Evolutionary conservation across 2,888 invertebrate genomes (phyloP).

Genomic region (Azorinus chamasolen): DNA sequence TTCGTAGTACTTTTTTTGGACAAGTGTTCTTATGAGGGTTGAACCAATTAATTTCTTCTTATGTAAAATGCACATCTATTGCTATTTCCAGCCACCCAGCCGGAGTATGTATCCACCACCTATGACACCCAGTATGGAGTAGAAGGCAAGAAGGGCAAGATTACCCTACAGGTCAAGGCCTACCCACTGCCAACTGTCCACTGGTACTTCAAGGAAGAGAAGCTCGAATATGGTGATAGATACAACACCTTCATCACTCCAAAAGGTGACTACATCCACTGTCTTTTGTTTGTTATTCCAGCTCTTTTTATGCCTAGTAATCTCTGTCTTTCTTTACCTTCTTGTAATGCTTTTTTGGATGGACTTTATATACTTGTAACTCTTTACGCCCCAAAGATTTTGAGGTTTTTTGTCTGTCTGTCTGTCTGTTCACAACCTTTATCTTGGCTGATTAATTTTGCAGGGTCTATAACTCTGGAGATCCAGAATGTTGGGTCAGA

Average conservation of each 20-base stretch:
- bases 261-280: slow-evolving; percentile 88
- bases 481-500: slow-evolving; percentile 88
- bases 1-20: no score
- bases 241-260: slow-evolving; percentile 95
- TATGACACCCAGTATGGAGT: slow-evolving; percentile 97
- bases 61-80: no score
- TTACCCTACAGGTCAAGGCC: slow-evolving; percentile 98
- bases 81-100: slow-evolving; percentile 69
- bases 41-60: no score
- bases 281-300: no score
- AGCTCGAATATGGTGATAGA: slow-evolving; percentile 89
- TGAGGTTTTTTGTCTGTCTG: no score
- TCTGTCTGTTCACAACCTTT: no score
- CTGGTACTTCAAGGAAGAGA: slow-evolving; percentile 94
- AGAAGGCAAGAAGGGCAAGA: slow-evolving; percentile 95
- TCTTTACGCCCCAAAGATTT: no score
- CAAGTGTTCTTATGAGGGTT: no score
- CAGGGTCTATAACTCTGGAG: slow-evolving; percentile 83
- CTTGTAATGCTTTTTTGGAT: no score
- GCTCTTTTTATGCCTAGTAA: no score
- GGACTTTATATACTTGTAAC: no score
- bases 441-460: not conserved
- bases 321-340: no score
- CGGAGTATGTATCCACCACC: slow-evolving; percentile 87
- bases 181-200: slow-evolving; percentile 98